Base-by-base conservation (phyloP, 1,140 invertebrate species). In the Himalopsyche phryganea region DNA sequence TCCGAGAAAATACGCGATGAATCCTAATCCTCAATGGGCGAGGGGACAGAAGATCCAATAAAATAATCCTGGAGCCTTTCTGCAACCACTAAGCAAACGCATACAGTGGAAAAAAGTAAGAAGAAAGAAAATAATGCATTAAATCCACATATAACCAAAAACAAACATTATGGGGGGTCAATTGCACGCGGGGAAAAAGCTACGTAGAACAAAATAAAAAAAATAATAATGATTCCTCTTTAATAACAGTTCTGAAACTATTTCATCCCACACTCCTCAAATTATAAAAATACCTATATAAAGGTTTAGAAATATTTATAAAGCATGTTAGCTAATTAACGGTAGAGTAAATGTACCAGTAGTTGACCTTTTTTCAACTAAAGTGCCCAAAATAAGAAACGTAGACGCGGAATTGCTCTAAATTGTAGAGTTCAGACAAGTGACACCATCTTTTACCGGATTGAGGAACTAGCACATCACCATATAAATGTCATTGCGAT, bases 121-220 rank as follows among this genome's bases (percentile, higher is more conserved):
- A 55, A 47, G 17, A 46, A 62, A 54, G 36, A 55, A 63, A 50
- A 63, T 63, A 63, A 63, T 63, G 61, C 61, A 63, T 63, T 63
- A 63, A 63, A 63, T 63, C 61, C 61, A 60, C 58, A 63, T 63
- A 63, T 60, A 63, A 56, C 57, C 61, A 59, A 63, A 63, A 63
- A 63, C 61, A 57, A 48, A 56, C 57, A 53, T 63, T 50, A 63
- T 57, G 61, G 61, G 61, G 61, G 58, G 61, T 60, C 61, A 63
- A 63, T 63, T 63, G 61, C 61, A 40, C 17, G n/a, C 14, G 10
- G 56, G 36, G 53, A 57, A 55, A 49, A 58, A 53, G 46, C 53
- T 46, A 54, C 60, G 60, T 52, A 63, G 57, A 42, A 48, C 33
- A 53, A 61, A 61, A 61, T 52, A 59, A 59, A 50, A 46, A 58